Percentiles rank a stretch among this genome's conserved stretches.
These are phyloP conservation scores for Ptilodon capucinus DNA, from an alignment of 2,888 invertebrate genomes.

Conservation along the genomic window DNA sequence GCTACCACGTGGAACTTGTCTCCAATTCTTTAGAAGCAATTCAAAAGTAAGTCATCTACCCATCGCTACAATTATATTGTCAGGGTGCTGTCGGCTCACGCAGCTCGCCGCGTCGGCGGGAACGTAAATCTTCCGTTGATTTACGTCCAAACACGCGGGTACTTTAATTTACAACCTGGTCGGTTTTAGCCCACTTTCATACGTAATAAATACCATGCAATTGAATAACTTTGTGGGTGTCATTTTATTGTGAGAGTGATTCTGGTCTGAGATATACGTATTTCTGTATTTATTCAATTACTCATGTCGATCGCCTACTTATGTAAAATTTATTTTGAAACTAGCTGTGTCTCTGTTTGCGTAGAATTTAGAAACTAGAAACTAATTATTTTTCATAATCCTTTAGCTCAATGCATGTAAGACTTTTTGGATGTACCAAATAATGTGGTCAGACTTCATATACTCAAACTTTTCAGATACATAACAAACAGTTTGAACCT, in stretches of 20 bases:
- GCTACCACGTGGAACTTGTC: not conserved
- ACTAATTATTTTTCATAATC: too few relatives aligned
- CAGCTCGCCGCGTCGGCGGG: constrained; percentile 26
- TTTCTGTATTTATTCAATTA: too few relatives aligned
- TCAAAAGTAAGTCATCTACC: not conserved
- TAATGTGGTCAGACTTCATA: too few relatives aligned
- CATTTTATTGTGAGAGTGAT: constrained; percentile 14
- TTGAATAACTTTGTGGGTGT: constrained; percentile 30
- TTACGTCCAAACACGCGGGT: constrained; percentile 54
- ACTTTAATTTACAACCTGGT: constrained; percentile 59
- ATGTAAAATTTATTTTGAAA: not conserved
- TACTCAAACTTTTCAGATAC: too few relatives aligned
- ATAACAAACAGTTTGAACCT: too few relatives aligned
- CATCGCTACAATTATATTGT: constrained; percentile 38
- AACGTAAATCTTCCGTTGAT: constrained; percentile 66
- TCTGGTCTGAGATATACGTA: not conserved
- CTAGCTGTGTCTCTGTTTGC: too few relatives aligned
- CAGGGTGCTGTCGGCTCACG: constrained; percentile 28
- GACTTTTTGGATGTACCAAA: too few relatives aligned
- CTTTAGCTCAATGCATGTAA: too few relatives aligned
- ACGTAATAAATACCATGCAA: constrained; percentile 32
- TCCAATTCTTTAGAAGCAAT: not conserved
- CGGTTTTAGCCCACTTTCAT: constrained; percentile 49
- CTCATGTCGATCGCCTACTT: not conserved
- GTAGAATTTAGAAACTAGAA: too few relatives aligned